A percentile compares a stretch with the other conserved stretches of the same genome.
These are phyloP conservation scores for Zaprionus davidi DNA, from an alignment of 1,140 invertebrate genomes.

Conservation along the genomic window DNA sequence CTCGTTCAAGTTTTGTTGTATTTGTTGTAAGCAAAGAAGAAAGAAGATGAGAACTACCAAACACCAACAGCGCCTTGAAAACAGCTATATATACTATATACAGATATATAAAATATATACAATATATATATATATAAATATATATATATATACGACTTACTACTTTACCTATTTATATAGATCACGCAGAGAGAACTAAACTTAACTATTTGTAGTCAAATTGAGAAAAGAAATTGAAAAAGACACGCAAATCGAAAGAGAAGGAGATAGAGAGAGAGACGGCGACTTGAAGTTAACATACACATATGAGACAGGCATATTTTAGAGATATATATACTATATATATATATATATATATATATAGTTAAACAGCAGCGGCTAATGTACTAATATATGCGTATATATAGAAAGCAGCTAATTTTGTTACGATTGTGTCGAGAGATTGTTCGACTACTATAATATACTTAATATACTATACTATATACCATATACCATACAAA, in stretches of 20 bases:
- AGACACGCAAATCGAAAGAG: conserved; percentile 12
- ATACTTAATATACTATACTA: not conserved
- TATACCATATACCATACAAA: conserved; percentile 9
- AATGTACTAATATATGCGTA: conserved; percentile 2
- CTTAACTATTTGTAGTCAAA: conserved; percentile 44
- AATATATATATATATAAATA: conserved; percentile 41
- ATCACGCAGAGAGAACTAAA: conserved; percentile 35
- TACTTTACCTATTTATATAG: conserved; percentile 29
- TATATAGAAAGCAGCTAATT: conserved; percentile 1
- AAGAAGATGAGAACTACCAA: conserved; percentile 31
- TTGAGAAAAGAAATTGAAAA: conserved; percentile 41
- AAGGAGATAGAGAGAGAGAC: conserved; percentile 6
- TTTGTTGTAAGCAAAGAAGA: conserved; percentile 38
- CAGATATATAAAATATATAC: conserved; percentile 30
- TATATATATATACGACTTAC: conserved; percentile 43
- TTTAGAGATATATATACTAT: conserved; percentile 46
- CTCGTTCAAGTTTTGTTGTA: conserved; percentile 53
- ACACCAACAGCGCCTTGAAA: conserved; percentile 78
- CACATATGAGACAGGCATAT: conserved; percentile 48
- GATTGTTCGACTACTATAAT: conserved; percentile 8
- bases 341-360: conserved; percentile 15
- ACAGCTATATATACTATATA: conserved; percentile 39
- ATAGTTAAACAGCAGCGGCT: conserved; percentile 20
- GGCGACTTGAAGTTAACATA: conserved; percentile 63
- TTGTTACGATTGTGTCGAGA: conserved; percentile 26